Evolutionary conservation across 2,797 vertebrate species (phyloP).

Genomic region (Dipus sagitta): DNA sequence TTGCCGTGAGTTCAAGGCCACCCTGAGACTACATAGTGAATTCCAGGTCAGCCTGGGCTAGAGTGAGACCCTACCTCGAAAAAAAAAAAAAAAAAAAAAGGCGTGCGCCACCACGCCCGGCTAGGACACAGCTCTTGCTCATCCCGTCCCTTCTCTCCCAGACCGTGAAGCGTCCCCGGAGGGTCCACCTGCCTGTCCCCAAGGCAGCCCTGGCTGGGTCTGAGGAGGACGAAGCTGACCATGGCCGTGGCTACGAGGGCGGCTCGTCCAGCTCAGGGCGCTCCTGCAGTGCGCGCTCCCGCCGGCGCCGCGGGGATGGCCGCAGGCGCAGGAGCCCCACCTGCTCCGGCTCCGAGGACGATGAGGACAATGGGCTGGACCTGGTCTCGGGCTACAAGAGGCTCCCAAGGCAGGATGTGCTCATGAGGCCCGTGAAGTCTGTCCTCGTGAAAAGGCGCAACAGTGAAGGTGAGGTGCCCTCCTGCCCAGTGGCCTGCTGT

Average conservation of each 20-base stretch:
- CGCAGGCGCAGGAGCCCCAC: slow-evolving; percentile 67
- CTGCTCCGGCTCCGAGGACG: slow-evolving; percentile 74
- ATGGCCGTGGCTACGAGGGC: slow-evolving; percentile 87
- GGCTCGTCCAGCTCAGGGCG: slow-evolving; percentile 91
- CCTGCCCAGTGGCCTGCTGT: no score
- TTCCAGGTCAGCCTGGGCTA: no score
- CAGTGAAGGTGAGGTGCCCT: slow-evolving; percentile 90
- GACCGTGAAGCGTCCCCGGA: slow-evolving; percentile 95
- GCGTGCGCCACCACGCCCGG: no score
- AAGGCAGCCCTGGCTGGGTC: slow-evolving; percentile 44
- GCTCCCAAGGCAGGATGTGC: slow-evolving; percentile 88
- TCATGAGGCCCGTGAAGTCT: slow-evolving; percentile 90
- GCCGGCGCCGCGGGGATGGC: slow-evolving; percentile 33
- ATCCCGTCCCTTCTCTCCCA: slow-evolving; percentile 71
- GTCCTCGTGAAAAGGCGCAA: slow-evolving; percentile 92
- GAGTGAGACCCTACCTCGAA: no score
- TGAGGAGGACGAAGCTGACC: slow-evolving; percentile 76
- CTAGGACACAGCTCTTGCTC: not conserved
- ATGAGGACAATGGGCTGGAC: slow-evolving; percentile 85
- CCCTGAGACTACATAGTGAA: no score
- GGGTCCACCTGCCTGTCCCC: slow-evolving; percentile 90
- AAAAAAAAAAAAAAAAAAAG: no score
- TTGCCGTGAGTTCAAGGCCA: no score
- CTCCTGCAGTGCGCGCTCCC: slow-evolving; percentile 21
- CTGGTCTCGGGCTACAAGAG: slow-evolving; percentile 95